Evolutionary conservation across 2,888 invertebrate species (phyloP).

Genomic region (Parascotia fuliginaria): DNA sequence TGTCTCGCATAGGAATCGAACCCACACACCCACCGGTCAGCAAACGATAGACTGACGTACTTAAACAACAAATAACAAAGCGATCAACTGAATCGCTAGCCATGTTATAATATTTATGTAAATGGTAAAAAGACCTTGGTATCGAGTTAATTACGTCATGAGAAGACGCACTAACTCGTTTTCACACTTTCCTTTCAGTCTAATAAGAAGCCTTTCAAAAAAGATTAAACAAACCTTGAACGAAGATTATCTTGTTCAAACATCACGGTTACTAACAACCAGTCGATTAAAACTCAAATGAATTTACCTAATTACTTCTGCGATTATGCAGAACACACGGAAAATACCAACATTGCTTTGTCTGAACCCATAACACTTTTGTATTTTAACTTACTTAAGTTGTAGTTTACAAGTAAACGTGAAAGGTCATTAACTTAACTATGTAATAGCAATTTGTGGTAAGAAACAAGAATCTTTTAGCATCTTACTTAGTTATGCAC

Average conservation of each 20-base stretch:
- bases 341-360: constrained; percentile 11
- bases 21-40: too few species aligned
- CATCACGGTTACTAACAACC: not conserved
- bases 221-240: constrained; percentile 1
- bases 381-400: constrained; percentile 15
- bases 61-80: too few species aligned
- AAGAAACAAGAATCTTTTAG: constrained; percentile 22
- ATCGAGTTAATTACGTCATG: not conserved
- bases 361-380: constrained; percentile 7
- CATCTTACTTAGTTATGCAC: constrained; percentile 27
- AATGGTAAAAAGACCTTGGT: not conserved
- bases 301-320: constrained; percentile 1
- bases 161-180: not conserved
- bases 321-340: not conserved
- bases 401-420: constrained; percentile 24
- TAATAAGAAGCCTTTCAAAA: not conserved
- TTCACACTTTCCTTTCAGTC: constrained; percentile 1
- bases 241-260: not conserved
- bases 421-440: constrained; percentile 36
- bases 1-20: too few species aligned
- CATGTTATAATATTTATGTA: too few species aligned
- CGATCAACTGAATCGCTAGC: too few species aligned
- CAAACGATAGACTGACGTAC: too few species aligned
- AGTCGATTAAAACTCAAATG: not conserved
- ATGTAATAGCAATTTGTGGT: constrained; percentile 33